phyloP scores from a whole-genome alignment of 2,888 invertebrate genomes.

The Myopa tessellatipennis region DNA sequence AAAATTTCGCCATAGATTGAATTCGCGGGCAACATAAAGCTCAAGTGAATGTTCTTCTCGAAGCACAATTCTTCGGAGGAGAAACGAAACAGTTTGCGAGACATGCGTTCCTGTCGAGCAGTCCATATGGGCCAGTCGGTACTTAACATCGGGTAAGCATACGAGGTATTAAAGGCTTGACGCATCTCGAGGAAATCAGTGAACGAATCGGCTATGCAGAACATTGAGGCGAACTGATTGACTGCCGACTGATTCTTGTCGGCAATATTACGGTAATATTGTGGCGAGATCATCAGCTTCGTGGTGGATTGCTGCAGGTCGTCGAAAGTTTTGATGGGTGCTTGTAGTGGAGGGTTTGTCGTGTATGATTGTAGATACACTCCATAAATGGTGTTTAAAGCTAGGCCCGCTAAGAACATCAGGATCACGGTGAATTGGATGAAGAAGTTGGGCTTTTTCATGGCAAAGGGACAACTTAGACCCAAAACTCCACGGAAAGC shows the following conservation, averaged over 20 bases:
- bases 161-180: constrained; percentile 8
- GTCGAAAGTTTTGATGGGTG: constrained; percentile 21
- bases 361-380: constrained; percentile 34
- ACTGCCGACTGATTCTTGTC: neutral
- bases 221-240: neutral
- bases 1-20: constrained; percentile 18
- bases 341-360: constrained; percentile 30
- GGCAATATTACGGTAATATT: neutral
- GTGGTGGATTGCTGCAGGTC: constrained; percentile 19
- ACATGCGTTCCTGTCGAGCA: neutral
- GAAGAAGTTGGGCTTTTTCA: neutral
- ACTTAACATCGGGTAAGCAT: neutral
- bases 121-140: neutral
- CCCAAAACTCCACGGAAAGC: constrained; percentile 34
- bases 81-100: constrained; percentile 11
- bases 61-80: constrained; percentile 3
- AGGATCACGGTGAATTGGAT: constrained; percentile 29
- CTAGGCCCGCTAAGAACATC: constrained; percentile 22
- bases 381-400: constrained; percentile 21
- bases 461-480: constrained; percentile 15
- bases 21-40: constrained; percentile 4
- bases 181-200: neutral
- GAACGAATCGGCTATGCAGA: neutral
- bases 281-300: constrained; percentile 13
- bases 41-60: neutral